Evolutionary conservation across 2,888 invertebrate genomes (phyloP).

Genomic region (Meiosimyza decipiens): DNA sequence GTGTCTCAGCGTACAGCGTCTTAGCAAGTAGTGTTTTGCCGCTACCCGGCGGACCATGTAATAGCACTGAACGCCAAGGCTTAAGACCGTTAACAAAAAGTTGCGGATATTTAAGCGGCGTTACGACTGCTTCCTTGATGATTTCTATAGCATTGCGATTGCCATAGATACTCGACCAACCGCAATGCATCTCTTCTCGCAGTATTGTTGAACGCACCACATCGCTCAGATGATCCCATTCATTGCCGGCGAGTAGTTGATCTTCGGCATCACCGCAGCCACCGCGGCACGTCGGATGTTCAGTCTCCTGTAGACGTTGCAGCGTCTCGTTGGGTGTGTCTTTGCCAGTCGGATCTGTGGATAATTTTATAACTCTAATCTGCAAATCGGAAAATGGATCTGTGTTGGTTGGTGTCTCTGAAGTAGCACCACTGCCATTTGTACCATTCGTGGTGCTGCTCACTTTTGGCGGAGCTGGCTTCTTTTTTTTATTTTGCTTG

Average conservation of each 20-base stretch:
- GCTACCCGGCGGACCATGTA: conserved; percentile 74
- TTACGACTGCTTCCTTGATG: conserved; percentile 87
- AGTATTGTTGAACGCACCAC: conserved; percentile 67
- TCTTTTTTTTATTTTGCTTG: conserved; percentile 39
- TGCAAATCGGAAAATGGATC: conserved; percentile 47
- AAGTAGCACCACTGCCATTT: background rate
- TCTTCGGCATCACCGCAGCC: conserved; percentile 47
- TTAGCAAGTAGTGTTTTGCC: conserved; percentile 92
- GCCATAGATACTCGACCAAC: conserved; percentile 86
- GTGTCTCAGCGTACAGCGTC: conserved; percentile 85
- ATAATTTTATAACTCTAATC: conserved; percentile 54
- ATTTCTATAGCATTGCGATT: conserved; percentile 79
- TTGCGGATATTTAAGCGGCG: conserved; percentile 80
- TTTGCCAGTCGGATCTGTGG: conserved; percentile 34
- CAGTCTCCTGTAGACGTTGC: conserved; percentile 51
- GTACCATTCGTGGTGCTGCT: background rate
- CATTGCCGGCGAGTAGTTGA: conserved; percentile 50
- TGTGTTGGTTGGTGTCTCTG: conserved; percentile 17
- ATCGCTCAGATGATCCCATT: conserved; percentile 61
- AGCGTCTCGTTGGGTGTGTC: conserved; percentile 21
- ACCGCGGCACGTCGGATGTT: conserved; percentile 49
- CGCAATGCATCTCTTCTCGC: conserved; percentile 72
- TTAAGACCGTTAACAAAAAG: conserved; percentile 76
- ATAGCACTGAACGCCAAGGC: conserved; percentile 85
- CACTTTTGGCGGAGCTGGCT: conserved; percentile 28